Evolutionary conservation across 2,797 vertebrate genomes (phyloP), one percentile per base, ranked within the genome.

Genomic region (Anguilla pacifica): DNA sequence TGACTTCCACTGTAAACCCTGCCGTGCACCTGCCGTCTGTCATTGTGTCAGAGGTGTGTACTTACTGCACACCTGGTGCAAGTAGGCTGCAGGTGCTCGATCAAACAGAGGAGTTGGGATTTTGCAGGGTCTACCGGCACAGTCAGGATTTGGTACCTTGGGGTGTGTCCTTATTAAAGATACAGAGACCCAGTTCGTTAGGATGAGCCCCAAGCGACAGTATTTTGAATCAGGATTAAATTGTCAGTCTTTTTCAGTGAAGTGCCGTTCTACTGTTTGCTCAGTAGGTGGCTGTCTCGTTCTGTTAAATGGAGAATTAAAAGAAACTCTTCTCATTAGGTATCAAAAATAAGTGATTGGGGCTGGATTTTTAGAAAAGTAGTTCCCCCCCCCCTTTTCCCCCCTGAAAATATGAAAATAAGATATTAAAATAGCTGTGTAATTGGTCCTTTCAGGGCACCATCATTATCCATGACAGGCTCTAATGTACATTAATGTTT

Each of bases 231-330:
- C n/a, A 70, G 64, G 25, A 70, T 25, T 15, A 2, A 31, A n/a
- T 67, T 67, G 22, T 72, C 28, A 72, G 28, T 10, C 57, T 59
- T 59, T 59, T 59, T 59, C 13, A 43, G 13, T 17, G 59, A 77
- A 55, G 7, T 51, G 83, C 35, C 79, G 51, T 86, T 59, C 3
- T 46, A 19, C 43, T 57, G 61, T 53, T 74, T 74, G 5, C 86
- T 90, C 92, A 91, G 86, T 88, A 91, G 91, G 64, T 91, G 92
- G 90, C 92, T 64, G 87, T 89, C 87, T 84, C 83, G 86, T 64
- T 89, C 4, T 46, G 70, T 88, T 70, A 88, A 83, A 84, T 87
- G 28, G 85, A 46, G 6, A 13, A 13, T 10, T 79, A 51, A 49
- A 51, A n/a, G 25, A 19, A 19, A 11, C 28, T 28, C 25, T 77